These are phyloP conservation scores for Adelges cooleyi DNA, from an alignment of 1,140 invertebrate species.

Conservation along the genomic window DNA sequence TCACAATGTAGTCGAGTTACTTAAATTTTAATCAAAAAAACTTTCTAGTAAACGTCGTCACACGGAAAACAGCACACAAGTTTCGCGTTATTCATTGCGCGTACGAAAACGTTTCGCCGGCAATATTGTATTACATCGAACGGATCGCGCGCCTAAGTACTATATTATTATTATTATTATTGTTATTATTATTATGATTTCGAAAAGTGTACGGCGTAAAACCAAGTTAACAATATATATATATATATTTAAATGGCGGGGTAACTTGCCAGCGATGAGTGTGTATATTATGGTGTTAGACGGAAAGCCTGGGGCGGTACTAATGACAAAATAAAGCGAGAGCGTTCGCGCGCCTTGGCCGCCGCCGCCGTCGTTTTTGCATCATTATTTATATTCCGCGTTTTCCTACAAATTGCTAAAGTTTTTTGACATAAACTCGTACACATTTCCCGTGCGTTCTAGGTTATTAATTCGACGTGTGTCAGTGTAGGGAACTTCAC, in stretches of 20 bases:
- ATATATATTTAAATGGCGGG: background rate
- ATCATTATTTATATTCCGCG: conserved; percentile 14
- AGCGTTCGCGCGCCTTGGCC: background rate
- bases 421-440: conserved; percentile 24
- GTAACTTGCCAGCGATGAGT: background rate
- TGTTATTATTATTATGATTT: background rate
- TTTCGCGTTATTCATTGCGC: background rate
- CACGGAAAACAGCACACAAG: background rate
- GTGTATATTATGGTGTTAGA: background rate
- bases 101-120: background rate
- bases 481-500: conserved; percentile 3
- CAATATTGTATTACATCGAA: conserved; percentile 20
- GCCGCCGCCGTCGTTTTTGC: background rate
- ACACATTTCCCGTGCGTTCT: background rate
- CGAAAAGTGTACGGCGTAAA: background rate
- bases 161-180: background rate
- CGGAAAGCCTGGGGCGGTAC: background rate
- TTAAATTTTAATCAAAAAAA: conserved; percentile 27
- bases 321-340: conserved; percentile 25
- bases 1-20: background rate
- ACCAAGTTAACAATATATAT: conserved; percentile 15
- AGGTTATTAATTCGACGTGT: conserved; percentile 15
- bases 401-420: conserved; percentile 27
- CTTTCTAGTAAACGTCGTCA: background rate
- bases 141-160: background rate